These are phyloP conservation scores for Pseudomyrmex dendroicus DNA, from an alignment of 1,140 invertebrate genomes.

Conservation along the genomic window DNA sequence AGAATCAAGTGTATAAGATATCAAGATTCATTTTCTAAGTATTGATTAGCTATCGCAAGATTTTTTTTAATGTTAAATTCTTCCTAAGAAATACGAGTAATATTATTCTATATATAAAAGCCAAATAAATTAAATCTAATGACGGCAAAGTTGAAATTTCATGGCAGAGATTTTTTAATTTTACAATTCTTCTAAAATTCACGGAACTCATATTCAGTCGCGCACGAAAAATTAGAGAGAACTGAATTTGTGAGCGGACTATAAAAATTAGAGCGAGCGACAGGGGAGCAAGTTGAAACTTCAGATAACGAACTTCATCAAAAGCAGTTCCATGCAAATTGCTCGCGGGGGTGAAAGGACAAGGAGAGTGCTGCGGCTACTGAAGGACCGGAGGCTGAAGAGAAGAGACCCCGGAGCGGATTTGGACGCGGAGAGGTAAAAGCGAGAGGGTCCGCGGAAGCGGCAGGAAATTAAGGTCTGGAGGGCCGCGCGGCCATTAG, in stretches of 20 bases:
- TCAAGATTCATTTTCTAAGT: constrained; percentile 1
- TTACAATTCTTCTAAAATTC: not conserved
- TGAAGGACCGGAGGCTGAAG: constrained; percentile 72
- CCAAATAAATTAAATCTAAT: constrained; percentile 20
- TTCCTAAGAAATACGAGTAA: not conserved
- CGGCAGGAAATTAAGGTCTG: constrained; percentile 86
- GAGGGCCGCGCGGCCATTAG: constrained; percentile 84
- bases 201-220: constrained; percentile 2
- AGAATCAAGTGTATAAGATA: not conserved
- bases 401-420: constrained; percentile 71
- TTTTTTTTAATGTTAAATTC: not conserved
- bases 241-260: constrained; percentile 30
- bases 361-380: constrained; percentile 65
- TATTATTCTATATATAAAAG: not conserved
- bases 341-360: constrained; percentile 63
- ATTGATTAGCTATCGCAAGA: not conserved
- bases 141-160: constrained; percentile 2
- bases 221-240: constrained; percentile 26
- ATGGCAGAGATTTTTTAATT: not conserved
- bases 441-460: constrained; percentile 84
- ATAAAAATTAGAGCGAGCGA: constrained; percentile 48
- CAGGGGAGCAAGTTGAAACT: constrained; percentile 35
- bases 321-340: constrained; percentile 81
- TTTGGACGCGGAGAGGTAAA: constrained; percentile 83
- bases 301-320: constrained; percentile 64